Evolutionary conservation across 2,113 vertebrate genomes (phyloP), one percentile per base, ranked within the genome.

Genomic region (Takifugu flavidus): DNA sequence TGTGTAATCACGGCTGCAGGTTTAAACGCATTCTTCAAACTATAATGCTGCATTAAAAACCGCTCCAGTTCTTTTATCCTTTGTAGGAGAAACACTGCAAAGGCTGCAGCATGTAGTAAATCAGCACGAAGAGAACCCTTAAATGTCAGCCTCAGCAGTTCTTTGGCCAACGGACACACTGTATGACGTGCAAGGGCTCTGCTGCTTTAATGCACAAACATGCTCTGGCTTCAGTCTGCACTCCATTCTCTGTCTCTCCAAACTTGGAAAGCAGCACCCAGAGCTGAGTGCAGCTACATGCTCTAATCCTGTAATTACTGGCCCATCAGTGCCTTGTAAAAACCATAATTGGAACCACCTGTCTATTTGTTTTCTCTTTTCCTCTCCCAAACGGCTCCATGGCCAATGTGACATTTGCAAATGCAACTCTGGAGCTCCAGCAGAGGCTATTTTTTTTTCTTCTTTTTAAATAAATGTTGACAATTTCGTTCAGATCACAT

Each of bases 291-390:
- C 79, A 86, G 85, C 86, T 88, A 86, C 81, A 89, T 72, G 63
- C 77, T 82, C 80, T 89, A 89, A 90, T 89, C 85, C 89, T 79
- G 80, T 89, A 89, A 92, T 90, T 90, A 91, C 82, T 78, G 76
- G 78, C 71, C 85, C 80, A 89, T 91, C 86, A 90, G 83, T 44
- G 82, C 87, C 84, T 84, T 84, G 88, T 87, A 89, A 85, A 39
- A 91, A 85, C 82, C 79, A 81, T 89, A 86, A 91, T 87, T 90
- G 82, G 83, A 85, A 91, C 65, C 85, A 91, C 86, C 82, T 90
- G 88, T 83, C 84, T 84, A 71, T 85, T 86, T 88, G 82, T 89
- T 88, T 87, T 80, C 60, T 72, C 71, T 82, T 82, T 80, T 68
- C 67, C 74, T 76, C 65, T 70, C 75, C 80, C 78, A 78, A 59